Conservation (phyloP, 2,113 vertebrate species). For the Sterna hirundo region DNA sequence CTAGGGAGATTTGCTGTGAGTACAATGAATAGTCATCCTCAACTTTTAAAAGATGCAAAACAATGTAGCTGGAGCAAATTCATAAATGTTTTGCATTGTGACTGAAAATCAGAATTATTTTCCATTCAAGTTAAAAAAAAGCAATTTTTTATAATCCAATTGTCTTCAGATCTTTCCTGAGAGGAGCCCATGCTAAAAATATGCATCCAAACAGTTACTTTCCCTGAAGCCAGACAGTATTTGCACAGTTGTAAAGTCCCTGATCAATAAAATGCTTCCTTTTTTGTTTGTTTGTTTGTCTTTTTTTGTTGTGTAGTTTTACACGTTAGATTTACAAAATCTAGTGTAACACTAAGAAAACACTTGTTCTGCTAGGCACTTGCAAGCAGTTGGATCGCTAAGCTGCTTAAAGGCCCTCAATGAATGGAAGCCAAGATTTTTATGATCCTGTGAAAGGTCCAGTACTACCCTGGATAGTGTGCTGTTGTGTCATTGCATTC, state of each 20-base stretch:
- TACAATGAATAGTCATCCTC: background rate
- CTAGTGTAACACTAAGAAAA: background rate
- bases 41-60: background rate
- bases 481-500: conserved; percentile 47
- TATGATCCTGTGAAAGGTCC: conserved; percentile 32
- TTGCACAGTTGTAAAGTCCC: background rate
- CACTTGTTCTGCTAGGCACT: conserved; percentile 11
- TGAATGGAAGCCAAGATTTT: conserved; percentile 40
- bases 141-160: background rate
- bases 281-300: background rate
- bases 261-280: background rate
- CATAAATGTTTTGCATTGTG: background rate
- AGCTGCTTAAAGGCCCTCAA: background rate
- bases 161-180: background rate
- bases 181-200: background rate
- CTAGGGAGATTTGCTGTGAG: background rate
- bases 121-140: background rate
- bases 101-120: background rate
- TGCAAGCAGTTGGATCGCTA: background rate
- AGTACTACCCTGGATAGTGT: background rate
- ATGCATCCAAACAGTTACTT: background rate
- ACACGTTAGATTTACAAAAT: background rate
- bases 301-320: background rate
- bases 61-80: background rate
- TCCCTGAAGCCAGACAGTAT: background rate